Evolutionary conservation across 2,797 vertebrate genomes (phyloP).

Genomic region (Lophotriccus pileatus): DNA sequence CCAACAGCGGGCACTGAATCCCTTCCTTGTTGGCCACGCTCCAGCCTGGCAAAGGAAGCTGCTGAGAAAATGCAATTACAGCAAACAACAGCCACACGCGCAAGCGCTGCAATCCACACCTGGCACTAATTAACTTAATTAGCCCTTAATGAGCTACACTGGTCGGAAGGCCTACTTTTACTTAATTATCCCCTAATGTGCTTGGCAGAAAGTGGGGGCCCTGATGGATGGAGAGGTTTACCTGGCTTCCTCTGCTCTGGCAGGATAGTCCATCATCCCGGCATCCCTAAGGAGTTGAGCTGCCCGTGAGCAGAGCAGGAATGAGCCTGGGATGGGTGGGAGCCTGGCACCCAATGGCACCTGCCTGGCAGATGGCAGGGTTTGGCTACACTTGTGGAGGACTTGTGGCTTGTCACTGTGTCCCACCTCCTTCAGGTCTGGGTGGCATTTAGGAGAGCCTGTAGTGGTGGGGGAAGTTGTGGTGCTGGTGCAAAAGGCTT

Average conservation of each 20-base stretch:
- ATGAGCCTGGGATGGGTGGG: not conserved
- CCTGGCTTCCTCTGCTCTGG: constrained; percentile 26
- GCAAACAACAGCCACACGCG: constrained; percentile 73
- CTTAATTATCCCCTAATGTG: constrained; percentile 80
- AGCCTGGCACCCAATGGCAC: not conserved
- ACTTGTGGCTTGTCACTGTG: not conserved
- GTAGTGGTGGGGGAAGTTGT: not conserved
- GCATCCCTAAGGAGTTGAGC: not conserved
- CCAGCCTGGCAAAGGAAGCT: constrained; percentile 61
- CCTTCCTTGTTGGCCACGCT: constrained; percentile 49
- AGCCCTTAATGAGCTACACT: constrained; percentile 80
- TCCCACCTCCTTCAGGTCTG: not conserved
- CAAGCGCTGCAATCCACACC: constrained; percentile 76
- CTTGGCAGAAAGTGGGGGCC: constrained; percentile 65
- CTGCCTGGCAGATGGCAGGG: not conserved
- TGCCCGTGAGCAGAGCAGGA: rapidly evolving
- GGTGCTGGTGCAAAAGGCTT: not conserved
- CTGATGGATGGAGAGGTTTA: constrained; percentile 65
- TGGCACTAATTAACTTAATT: constrained; percentile 84
- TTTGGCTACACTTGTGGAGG: rapidly evolving
- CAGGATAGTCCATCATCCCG: constrained; percentile 13
- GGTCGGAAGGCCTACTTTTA: constrained; percentile 81
- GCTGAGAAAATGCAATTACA: constrained; percentile 76
- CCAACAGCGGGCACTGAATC: constrained; percentile 49
- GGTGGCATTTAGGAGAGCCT: not conserved